Evolutionary conservation across 2,113 vertebrate genomes (phyloP).

Genomic region (Cyanistes caeruleus): DNA sequence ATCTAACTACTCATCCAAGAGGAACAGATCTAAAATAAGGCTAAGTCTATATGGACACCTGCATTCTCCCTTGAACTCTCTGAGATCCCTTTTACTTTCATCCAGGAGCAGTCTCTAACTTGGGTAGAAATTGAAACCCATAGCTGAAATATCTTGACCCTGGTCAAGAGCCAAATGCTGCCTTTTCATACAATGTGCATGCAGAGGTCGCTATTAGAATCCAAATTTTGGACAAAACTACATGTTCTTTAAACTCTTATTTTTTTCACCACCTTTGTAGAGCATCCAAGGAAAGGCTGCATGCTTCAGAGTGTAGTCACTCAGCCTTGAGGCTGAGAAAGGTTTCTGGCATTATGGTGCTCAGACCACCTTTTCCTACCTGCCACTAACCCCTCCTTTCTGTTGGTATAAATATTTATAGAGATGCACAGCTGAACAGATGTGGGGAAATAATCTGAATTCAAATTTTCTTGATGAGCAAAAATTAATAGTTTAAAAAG

Average conservation of each 20-base stretch:
- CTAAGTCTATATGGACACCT: neutral
- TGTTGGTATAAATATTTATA: neutral
- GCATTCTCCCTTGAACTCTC: neutral
- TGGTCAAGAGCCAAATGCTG: neutral
- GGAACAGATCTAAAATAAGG: neutral
- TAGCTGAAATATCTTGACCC: neutral
- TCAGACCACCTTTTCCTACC: neutral
- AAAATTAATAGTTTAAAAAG: neutral
- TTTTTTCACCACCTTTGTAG: neutral
- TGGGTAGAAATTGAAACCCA: neutral
- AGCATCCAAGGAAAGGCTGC: neutral
- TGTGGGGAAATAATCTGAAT: neutral
- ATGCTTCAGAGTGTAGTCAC: neutral
- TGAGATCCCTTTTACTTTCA: neutral
- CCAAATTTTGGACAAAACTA: neutral
- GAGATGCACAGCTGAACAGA: neutral
- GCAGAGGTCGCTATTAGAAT: neutral
- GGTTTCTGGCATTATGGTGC: neutral
- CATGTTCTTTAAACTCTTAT: neutral
- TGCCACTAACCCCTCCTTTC: neutral
- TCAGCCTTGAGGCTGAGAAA: neutral
- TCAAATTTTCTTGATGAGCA: neutral
- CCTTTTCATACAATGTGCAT: neutral
- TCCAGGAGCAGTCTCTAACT: neutral
- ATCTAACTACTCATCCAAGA: neutral